Evolutionary conservation across 2,888 invertebrate species (phyloP).

Genomic region (Habroteleia sp.): DNA sequence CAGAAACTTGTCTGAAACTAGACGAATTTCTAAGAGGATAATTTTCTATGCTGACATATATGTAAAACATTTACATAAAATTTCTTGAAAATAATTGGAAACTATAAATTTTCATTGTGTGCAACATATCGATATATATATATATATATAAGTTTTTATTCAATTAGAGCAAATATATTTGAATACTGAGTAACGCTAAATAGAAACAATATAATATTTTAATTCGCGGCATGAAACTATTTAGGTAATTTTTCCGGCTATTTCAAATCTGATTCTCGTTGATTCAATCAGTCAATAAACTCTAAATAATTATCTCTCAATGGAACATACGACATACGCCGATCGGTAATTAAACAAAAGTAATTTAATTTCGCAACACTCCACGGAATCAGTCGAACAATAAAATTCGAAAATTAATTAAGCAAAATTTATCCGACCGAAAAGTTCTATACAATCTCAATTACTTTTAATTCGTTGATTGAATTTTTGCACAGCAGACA

Average conservation of each 20-base stretch:
- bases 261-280: conserved; percentile 1
- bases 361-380: conserved; percentile 29
- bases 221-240: too few relatives aligned
- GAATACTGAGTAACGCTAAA: too few relatives aligned
- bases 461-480: conserved; percentile 56
- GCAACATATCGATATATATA: too few relatives aligned
- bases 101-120: too few relatives aligned
- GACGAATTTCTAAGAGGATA: too few relatives aligned
- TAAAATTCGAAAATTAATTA: conserved; percentile 43
- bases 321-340: neutral
- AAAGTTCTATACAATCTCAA: conserved; percentile 55
- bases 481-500: conserved; percentile 42
- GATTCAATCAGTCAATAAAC: conserved; percentile 14
- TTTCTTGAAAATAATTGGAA: too few relatives aligned
- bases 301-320: neutral
- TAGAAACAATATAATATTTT: too few relatives aligned
- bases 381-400: conserved; percentile 22
- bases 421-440: conserved; percentile 26
- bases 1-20: too few relatives aligned
- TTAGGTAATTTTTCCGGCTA: neutral
- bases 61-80: too few relatives aligned
- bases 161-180: too few relatives aligned
- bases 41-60: too few relatives aligned
- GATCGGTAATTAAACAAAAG: conserved; percentile 38
- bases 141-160: too few relatives aligned